phyloP scores from a whole-genome alignment of 1,140 invertebrate genomes.

The Delia radicum region DNA sequence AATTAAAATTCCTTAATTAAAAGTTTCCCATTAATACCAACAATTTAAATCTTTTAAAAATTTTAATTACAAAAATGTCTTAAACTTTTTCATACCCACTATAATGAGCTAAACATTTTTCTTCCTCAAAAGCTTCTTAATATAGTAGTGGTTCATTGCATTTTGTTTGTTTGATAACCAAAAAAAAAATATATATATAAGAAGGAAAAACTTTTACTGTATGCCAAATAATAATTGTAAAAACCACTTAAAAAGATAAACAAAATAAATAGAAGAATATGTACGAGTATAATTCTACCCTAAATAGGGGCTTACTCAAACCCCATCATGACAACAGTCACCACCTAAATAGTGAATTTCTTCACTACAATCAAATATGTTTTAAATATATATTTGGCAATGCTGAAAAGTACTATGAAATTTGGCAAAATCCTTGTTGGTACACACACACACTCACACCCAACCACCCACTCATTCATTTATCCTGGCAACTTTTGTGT shows the following conservation, averaged over 20 bases:
- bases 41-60: slow-evolving; percentile 5
- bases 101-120: slow-evolving; percentile 20
- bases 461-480: too few relatives aligned
- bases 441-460: background rate
- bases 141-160: slow-evolving; percentile 3
- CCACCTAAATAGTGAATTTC: too few relatives aligned
- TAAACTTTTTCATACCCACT: background rate
- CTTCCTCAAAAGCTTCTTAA: background rate
- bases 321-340: background rate
- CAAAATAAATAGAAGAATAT: slow-evolving; percentile 30
- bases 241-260: slow-evolving; percentile 30
- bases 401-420: background rate
- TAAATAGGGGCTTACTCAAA: background rate
- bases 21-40: background rate
- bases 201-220: too few relatives aligned
- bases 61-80: slow-evolving; percentile 11
- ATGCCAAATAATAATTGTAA: slow-evolving; percentile 25
- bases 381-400: too few relatives aligned
- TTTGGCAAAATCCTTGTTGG: slow-evolving; percentile 16
- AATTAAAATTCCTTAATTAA: slow-evolving; percentile 9
- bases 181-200: too few relatives aligned
- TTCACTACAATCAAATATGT: too few relatives aligned
- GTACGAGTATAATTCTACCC: background rate
- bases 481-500: too few relatives aligned
- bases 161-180: background rate